Evolutionary conservation across 1,140 invertebrate genomes (phyloP), one percentile per base, ranked within the genome.

Genomic region (Micrasema longulum): DNA sequence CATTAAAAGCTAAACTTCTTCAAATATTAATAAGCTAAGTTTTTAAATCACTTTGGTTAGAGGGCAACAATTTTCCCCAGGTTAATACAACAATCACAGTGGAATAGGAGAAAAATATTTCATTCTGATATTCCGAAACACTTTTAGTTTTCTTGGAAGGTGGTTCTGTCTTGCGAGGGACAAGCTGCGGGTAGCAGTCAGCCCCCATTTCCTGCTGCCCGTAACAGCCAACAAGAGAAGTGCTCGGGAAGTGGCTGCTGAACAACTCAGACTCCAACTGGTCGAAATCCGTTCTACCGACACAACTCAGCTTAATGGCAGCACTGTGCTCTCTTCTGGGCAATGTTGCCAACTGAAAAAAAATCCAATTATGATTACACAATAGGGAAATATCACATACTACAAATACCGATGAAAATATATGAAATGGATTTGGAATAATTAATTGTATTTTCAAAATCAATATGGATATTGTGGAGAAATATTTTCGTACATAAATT

Each of bases 151-250:
- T 63, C 41, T 63, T 63, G 20, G 38, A 22, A 53, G 26, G 6
- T 12, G 22, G 45, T 2, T 20, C 48, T 10, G 14, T 11, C 23
- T n/a, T n/a, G 36, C 35, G 6, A 22, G n/a, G 38, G 18, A 6
- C 47, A 80, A 79, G 31, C 80, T 18, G 11, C 16, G 57, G 57
- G 47, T 7, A 63, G 10, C 23, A 35, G 35, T 62, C 36, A 1
- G n/a, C 10, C 0, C 81, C 83, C n/a, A 83, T 60, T 64, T 84
- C 83, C 2, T 82, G 82, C 63, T 82, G 80, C 2, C 83, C 83
- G 69, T 78, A 83, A 66, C 82, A 83, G 41, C 82, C 60, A 48
- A 79, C 55, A 3, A 84, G 72, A n/a, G 77, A 76, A 5, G 82
- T 84, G 22, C 77, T 65, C 0, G 83, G 83, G 66, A 85, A 84